phyloP scores from a whole-genome alignment of 1,140 invertebrate species.

The Stratiolaelaps scimitus region DNA sequence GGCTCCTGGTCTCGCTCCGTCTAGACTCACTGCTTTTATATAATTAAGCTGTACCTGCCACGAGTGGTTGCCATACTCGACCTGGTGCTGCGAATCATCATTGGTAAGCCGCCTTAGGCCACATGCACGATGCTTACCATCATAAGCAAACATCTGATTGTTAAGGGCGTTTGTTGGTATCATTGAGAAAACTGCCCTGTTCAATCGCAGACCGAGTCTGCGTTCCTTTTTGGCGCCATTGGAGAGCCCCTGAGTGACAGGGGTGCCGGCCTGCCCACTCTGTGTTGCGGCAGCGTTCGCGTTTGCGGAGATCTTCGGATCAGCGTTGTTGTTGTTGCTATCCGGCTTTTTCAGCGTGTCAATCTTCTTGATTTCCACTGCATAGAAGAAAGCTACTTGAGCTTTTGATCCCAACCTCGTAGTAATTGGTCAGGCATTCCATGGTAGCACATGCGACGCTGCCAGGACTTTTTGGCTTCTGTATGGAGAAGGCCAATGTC shows the following conservation, averaged over 20 bases:
- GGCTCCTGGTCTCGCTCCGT: neutral
- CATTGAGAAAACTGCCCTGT: neutral
- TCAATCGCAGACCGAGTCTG: neutral
- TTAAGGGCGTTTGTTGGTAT: neutral
- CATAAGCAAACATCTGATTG: constrained; percentile 14
- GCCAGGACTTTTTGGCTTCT: constrained; percentile 1
- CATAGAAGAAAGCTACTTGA: neutral
- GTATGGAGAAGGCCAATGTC: too few relatives aligned
- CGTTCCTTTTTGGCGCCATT: neutral
- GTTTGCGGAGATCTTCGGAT: neutral
- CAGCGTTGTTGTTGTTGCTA: too few relatives aligned
- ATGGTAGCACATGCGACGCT: neutral
- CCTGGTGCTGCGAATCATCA: neutral
- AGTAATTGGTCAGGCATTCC: neutral
- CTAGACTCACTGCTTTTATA: neutral
- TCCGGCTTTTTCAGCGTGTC: neutral
- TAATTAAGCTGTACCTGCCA: neutral
- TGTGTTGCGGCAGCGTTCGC: neutral
- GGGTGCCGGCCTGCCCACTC: too few relatives aligned
- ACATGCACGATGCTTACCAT: neutral
- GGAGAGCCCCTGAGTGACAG: neutral
- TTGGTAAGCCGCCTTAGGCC: neutral
- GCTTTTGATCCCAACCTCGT: neutral
- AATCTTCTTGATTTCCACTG: neutral
- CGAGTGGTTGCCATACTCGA: neutral